Base-by-base conservation (phyloP, 1,140 invertebrate species). In the Ptiloglossa arizonensis region DNA sequence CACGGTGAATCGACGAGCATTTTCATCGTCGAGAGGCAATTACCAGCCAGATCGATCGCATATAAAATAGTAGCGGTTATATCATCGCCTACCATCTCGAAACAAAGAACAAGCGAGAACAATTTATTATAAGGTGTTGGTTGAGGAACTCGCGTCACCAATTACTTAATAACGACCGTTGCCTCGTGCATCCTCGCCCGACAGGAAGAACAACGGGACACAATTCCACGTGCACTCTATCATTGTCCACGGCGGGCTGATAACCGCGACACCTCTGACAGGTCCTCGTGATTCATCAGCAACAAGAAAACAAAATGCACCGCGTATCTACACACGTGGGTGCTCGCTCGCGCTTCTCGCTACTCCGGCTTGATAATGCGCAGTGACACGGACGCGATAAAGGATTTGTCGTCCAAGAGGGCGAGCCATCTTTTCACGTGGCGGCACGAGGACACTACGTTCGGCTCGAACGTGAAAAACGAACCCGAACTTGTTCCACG, bases 231-330 rank as follows among this genome's bases (percentile, higher is more conserved):
- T 17, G 13, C 22, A 24, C 50, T 41, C 6, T 32, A 13, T 72
- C 54, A 48, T 19, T 50, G 44, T 46, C 57, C 19, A 5, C 1
- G 52, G 13, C 32, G 1, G 13, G 1, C 15, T 48, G 67, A 57
- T 70, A 54, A 70, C 52, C 24, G 15, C 22, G 67, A 56, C 35
- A 35, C 15, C 9, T 60, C 56, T 52, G 46, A 63, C 46, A 56
- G 46, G 71, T 74, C 60, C 41, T 50, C 56, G 22, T n/a, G 69
- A 24, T 60, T 60, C 56, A 62, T 71, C 44, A 48, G 41, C 56
- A 41, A 35, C 22, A 56, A 35, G 41, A 48, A 48, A 62, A 24
- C 69, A 17, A 50, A 62, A 57, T 11, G 41, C 24, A 24, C 32
- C 8, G 57, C 24, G 41, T 56, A 67, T 67, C 48, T 52, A 11